Evolutionary conservation across 2,888 invertebrate genomes (phyloP), one percentile per base, ranked within the genome.

Genomic region (Mechanitis messenoides): DNA sequence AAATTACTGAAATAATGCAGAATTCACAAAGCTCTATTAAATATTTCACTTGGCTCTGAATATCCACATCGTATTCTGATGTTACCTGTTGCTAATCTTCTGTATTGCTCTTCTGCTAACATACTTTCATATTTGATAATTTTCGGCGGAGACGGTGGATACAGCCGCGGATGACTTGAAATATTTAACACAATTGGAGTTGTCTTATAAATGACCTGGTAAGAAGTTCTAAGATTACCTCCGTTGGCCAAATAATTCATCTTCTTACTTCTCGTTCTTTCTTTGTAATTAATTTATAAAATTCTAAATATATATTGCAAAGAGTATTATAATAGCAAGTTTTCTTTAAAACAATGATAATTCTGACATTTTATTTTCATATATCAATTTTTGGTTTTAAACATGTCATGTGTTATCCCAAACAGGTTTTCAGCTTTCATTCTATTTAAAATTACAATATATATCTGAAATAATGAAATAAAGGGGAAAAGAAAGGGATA

Each of bases 181-280:
- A 83, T 78, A 31, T 73, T 71, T 1, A 68, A 60, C 55, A 74
- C 75, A 6, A 78, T 71, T 11, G 87, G 84, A 0, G 85, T 83
- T 6, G 84, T 78, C 68, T 73, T 85, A 64, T 81, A 87, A 45
- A 74, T 54, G 2, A 74, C 77, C 68, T 71, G 75, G 64, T 79
- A 83, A 12, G 73, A 75, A 33, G 73, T 76, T 6, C 74, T 71
- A 11, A 86, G 67, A 61, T 68, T 58, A 28, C 85, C 85, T 53
- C 84, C 87, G 64, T 73, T 75, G 28, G 83, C 78, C 45, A 86
- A 68, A 66, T 80, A 73, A 73, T 85, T 87, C 87, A 88, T 85
- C 61, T 60, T 74, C 2, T 47, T 47, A 6, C n/a, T 7, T 28
- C 47, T 6, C n/a, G 6, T 47, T 20, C 12, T 47, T 20, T 47